Evolutionary conservation across 2,113 vertebrate genomes (phyloP), one percentile per base, ranked within the genome.

Genomic region (Isurus oxyrinchus): DNA sequence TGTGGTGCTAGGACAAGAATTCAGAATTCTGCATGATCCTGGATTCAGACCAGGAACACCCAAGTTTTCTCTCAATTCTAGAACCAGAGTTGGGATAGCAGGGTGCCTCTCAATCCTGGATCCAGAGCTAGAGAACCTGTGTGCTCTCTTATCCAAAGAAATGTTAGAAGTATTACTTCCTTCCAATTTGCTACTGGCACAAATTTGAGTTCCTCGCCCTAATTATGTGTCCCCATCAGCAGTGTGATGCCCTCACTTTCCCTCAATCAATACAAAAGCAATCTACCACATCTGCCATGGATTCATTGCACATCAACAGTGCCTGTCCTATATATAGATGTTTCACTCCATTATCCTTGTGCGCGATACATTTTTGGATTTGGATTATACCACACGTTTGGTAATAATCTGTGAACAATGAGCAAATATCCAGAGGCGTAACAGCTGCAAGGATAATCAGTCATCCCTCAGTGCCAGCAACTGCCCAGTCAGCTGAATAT

Each of bases 401-500:
- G 87, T 57, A 90, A 90, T 90, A 90, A 90, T 90, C 87, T 90
- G 87, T 90, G 87, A 90, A 90, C 87, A 90, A 90, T 57, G 87
- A 35, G 87, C 87, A 90, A 90, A 90, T 23, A 11, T 90, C 87
- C 87, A 90, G 87, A 90, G 87, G 55, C 87, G 31, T 14, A 90
- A 59, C 87, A 90, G 87, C 87, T 90, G 87, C 87, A 57, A 55
- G 87, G 87, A 90, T 90, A 90, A 90, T 90, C 87, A 90, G 87
- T 90, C 53, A 90, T 90, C 55, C 53, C 87, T 59, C 53, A 90
- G 87, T 90, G 87, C 87, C 87, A 59, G 87, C 87, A 90, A 90
- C 53, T 90, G 87, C 87, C 55, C 87, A 31, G 53, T 90, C 87
- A 90, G 87, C 87, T 88, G 27, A 90, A 90, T 90, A 27, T 27